Evolutionary conservation across 2,113 vertebrate genomes (phyloP).

Genomic region (Pitta sordida): DNA sequence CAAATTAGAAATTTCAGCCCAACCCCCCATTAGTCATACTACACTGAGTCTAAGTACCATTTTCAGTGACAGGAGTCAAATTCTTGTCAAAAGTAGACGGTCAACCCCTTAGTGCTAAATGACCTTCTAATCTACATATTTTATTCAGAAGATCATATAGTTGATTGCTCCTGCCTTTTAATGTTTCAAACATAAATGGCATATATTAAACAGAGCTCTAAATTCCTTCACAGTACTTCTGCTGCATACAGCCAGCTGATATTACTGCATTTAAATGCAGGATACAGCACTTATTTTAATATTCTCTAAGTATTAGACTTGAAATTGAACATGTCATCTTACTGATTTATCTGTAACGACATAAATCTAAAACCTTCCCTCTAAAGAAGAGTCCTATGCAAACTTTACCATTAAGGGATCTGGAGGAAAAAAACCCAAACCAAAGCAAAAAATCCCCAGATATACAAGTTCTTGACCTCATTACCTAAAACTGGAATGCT

Average conservation of each 20-base stretch:
- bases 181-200: conserved; percentile 69
- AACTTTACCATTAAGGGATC: background rate
- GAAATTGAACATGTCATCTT: conserved; percentile 59
- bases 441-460: background rate
- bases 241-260: conserved; percentile 17
- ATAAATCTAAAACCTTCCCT: background rate
- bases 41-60: conserved; percentile 70
- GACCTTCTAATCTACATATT: conserved; percentile 77
- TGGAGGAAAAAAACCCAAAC: background rate
- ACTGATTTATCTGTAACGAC: conserved; percentile 37
- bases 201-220: conserved; percentile 58
- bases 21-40: conserved; percentile 58
- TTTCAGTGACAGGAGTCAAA: conserved; percentile 77
- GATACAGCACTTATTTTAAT: conserved; percentile 59
- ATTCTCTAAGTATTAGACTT: conserved; percentile 40
- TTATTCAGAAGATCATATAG: conserved; percentile 72
- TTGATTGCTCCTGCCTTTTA: conserved; percentile 65
- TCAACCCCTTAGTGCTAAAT: conserved; percentile 69
- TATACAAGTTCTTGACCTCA: background rate
- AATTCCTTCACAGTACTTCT: conserved; percentile 47
- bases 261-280: conserved; percentile 39
- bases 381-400: background rate
- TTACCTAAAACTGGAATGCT: background rate
- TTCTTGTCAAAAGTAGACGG: conserved; percentile 68
- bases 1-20: conserved; percentile 70